Conservation (phyloP, 2,888 invertebrate species). For the Parapristionchus giblindavisi region DNA sequence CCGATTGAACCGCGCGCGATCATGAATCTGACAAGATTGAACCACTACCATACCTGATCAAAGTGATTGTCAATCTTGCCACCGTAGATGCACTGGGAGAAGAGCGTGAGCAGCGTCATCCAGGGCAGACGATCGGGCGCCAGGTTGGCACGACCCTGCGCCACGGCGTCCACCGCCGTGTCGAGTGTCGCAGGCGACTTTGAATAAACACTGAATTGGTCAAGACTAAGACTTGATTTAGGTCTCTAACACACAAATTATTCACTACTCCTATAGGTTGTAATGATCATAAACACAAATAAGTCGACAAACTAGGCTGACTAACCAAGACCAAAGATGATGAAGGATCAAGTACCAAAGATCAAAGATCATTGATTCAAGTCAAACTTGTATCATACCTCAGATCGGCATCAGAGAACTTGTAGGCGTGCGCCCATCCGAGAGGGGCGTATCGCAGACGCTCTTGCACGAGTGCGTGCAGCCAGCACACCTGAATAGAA, state of each 20-base stretch:
- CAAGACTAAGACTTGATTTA: too few relatives aligned
- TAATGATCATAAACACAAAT: too few relatives aligned
- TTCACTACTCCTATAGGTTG: too few relatives aligned
- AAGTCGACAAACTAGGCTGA: too few relatives aligned
- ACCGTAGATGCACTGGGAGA: slow-evolving; percentile 99
- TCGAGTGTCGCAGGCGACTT: slow-evolving; percentile 97
- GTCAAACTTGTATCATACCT: too few relatives aligned
- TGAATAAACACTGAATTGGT: too few relatives aligned
- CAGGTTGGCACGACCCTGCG: slow-evolving; percentile 95
- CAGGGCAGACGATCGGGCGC: slow-evolving; percentile 99
- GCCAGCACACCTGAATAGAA: slow-evolving; percentile 83
- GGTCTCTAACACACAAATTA: too few relatives aligned
- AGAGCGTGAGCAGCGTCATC: slow-evolving; percentile 92
- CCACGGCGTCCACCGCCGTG: slow-evolving; percentile 96
- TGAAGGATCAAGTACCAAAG: too few relatives aligned
- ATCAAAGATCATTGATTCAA: too few relatives aligned
- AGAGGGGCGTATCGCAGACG: slow-evolving; percentile 79
- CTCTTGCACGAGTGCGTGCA: slow-evolving; percentile 98
- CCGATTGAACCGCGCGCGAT: not conserved
- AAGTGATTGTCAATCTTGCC: slow-evolving; percentile 99
- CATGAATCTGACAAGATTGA: too few relatives aligned
- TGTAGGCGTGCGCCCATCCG: slow-evolving; percentile 98
- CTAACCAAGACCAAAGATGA: too few relatives aligned
- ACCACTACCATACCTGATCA: slow-evolving; percentile 79
- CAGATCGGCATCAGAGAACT: slow-evolving; percentile 97